Base-by-base conservation (phyloP, 1,140 invertebrate genomes). In the Meloidogyne hapla region DNA sequence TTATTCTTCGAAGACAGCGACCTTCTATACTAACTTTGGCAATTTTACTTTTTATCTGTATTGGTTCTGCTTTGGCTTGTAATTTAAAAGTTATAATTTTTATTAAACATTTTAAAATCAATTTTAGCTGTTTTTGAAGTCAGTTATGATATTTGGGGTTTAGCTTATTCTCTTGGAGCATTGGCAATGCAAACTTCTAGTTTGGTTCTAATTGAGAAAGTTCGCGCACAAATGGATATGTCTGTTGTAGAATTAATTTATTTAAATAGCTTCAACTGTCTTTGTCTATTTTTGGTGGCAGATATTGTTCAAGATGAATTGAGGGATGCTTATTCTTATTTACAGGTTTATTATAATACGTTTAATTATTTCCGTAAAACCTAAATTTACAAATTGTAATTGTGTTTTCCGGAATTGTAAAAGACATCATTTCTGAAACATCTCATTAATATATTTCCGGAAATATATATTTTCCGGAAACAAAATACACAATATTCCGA, bases 151-250 rank as follows among this genome's bases (percentile, higher is more conserved):
- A 13, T 85, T 21, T 80, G 79, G 38, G 88, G 88, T 0, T 90
- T 90, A 75, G 77, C 80, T 0, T 89, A 88, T 85, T 89, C 89
- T 15, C 77, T 81, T 3, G 67, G 87, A 5, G 90, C 89, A 79
- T 88, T 90, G 69, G 77, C 89, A 26, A 88, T 88, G 25, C 89
- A 90, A 77, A 88, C 88, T 5, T 38, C 89, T 0, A 89, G 90
- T 76, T 87, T 90, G 4, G 85, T 89, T 13, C 77, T 90, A 15
- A 88, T 90, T 6, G 89, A 90, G 83, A 63, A 67, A 38, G 25
- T 80, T 2, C 82, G 87, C 61, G 87, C 62, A 25, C 38, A 73
- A 38, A 38, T 80, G 68, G 62, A 63, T 28, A 63, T 40, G 18
- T 68, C 76, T 18, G 42, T 69, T 5, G 18, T 81, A 1, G 80